Evolutionary conservation across 2,888 invertebrate genomes (phyloP).

Genomic region (Dioctria rufipes): DNA sequence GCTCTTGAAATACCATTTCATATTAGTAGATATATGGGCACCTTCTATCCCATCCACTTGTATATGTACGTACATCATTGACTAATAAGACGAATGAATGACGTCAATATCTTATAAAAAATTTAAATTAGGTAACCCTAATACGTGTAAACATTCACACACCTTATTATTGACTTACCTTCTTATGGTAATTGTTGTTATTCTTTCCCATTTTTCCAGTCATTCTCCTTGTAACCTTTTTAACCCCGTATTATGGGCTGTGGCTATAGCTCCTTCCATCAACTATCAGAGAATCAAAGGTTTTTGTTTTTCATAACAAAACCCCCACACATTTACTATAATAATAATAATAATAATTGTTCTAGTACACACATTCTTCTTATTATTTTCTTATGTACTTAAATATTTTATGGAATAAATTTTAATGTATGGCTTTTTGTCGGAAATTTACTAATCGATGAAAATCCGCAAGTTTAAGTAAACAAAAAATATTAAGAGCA

Average conservation of each 20-base stretch:
- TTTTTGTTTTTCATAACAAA: not conserved
- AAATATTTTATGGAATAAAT: not conserved
- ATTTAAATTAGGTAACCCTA: not conserved
- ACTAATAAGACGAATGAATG: conserved; percentile 2
- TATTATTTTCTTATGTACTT: not conserved
- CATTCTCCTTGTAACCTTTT: conserved; percentile 44
- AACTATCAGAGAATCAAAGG: too few relatives aligned
- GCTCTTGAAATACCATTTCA: too few relatives aligned
- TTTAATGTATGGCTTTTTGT: conserved; percentile 10
- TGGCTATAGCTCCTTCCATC: not conserved
- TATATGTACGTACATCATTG: not conserved
- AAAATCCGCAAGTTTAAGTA: conserved; percentile 21
- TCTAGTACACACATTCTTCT: not conserved
- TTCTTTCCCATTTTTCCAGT: conserved; percentile 33
- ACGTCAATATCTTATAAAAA: conserved; percentile 14
- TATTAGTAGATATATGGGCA: too few relatives aligned
- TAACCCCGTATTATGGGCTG: conserved; percentile 1
- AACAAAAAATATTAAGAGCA: conserved; percentile 24
- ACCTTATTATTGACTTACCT: conserved; percentile 39
- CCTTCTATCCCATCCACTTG: too few relatives aligned
- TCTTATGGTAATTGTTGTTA: conserved; percentile 54
- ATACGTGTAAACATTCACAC: not conserved
- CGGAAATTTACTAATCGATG: conserved; percentile 28
- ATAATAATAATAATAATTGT: too few relatives aligned
- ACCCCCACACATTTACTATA: not conserved